phyloP scores from a whole-genome alignment of 2,888 invertebrate species.

The Polietes domitor region DNA sequence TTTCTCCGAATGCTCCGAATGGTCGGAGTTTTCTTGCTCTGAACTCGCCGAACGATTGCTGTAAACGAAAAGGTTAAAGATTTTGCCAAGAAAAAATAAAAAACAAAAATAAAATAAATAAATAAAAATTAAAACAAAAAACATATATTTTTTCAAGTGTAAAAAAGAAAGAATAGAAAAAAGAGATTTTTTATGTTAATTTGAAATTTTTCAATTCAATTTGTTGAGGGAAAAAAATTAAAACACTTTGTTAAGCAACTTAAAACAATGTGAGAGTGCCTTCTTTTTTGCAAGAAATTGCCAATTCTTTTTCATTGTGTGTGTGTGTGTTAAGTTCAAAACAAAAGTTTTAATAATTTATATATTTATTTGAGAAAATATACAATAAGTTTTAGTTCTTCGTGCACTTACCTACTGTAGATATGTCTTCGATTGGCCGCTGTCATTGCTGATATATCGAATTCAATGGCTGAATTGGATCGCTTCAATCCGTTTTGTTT shows the following conservation, averaged over 20 bases:
- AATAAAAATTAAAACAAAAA: neutral
- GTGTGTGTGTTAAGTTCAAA: neutral
- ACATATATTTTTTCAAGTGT: constrained; percentile 25
- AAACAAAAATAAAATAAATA: neutral
- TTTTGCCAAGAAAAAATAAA: constrained; percentile 13
- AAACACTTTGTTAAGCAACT: constrained; percentile 11
- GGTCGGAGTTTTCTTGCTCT: constrained; percentile 82
- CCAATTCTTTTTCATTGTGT: constrained; percentile 51
- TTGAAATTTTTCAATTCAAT: constrained; percentile 24
- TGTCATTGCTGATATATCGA: constrained; percentile 84
- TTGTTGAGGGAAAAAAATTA: neutral
- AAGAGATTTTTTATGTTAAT: neutral
- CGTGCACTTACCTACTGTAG: constrained; percentile 82
- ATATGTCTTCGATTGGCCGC: constrained; percentile 85
- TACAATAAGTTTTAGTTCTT: constrained; percentile 4
- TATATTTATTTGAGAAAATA: constrained; percentile 19
- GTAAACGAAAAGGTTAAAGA: constrained; percentile 67
- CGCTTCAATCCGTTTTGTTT: constrained; percentile 82
- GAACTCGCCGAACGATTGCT: constrained; percentile 84
- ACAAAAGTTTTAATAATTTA: constrained; percentile 9
- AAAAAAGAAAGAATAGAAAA: constrained; percentile 34
- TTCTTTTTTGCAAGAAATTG: constrained; percentile 34
- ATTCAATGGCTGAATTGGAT: constrained; percentile 86
- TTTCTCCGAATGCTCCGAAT: constrained; percentile 82
- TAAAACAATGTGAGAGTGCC: neutral